Base-by-base conservation (phyloP, 2,797 vertebrate genomes). In the Falco concolor region DNA sequence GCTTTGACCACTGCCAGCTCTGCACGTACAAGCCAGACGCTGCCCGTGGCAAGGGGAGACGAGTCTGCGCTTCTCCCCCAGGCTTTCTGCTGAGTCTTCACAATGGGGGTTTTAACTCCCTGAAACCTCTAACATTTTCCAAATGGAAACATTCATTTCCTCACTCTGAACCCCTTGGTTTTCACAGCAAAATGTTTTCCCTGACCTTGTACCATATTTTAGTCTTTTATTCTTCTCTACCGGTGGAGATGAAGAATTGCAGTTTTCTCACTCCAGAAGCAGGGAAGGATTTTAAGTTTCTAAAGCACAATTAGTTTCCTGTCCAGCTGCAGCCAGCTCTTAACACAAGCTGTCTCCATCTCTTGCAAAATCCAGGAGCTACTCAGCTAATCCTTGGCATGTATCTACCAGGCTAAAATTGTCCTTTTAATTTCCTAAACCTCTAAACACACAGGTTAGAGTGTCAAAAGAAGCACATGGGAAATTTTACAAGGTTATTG, bases 51-150 rank as follows among this genome's bases (percentile, higher is more conserved):
- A 17, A 30, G 40, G 21, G 19, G 3, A 73, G 18, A 6, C 6
- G 63, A 84, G 10, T 5, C 50, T 28, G 23, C 3, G 0, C 34
- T 63, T 13, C 12, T 9, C 3, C 25, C 15, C 13, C 1, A 0
- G 23, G 4, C 8, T 3, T 57, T 65, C 34, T 68, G n/a, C 13
- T 8, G 5, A 47, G 8, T 12, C 17, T 40, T 20, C 57, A 13
- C 19, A 22, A 25, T 0, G 0, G 3, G 20, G 6, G 16, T 3
- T 79, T 77, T 50, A 63, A 50, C 18, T 59, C 52, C 45, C 61
- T 28, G 23, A n/a, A 53, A 30, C 52, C 20, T 81, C 19, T 50
- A 54, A 12, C 2, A 6, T 32, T 60, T 73, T 42, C 47, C 45
- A 44, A 32, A 13, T 15, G 9, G 14, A 69, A 81, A 50, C 9